Conservation (phyloP, 1,140 invertebrate genomes). For the Conus betulinus region DNA sequence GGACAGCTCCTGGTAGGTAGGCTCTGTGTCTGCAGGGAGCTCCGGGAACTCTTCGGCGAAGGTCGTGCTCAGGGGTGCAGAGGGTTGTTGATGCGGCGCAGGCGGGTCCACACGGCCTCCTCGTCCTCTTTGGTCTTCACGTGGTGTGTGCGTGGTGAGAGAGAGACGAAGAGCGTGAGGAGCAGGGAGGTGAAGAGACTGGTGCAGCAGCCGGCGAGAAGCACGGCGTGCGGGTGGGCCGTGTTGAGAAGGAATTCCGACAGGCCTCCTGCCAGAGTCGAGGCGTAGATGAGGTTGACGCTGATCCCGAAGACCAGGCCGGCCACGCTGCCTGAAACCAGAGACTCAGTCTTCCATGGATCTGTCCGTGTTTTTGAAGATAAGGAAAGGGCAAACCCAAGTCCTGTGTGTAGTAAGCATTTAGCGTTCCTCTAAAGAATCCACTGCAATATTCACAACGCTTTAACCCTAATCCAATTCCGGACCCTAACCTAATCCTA, state of each 20-base stretch:
- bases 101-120: constrained; percentile 62
- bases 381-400: neutral
- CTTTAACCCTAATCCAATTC: too few relatives aligned
- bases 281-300: constrained; percentile 52
- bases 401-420: neutral
- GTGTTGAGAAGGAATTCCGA: constrained; percentile 56
- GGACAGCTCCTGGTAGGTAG: constrained; percentile 43
- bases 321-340: constrained; percentile 48
- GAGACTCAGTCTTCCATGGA: neutral
- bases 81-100: constrained; percentile 74
- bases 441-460: too few relatives aligned
- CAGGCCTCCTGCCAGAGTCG: constrained; percentile 52
- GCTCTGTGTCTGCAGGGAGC: constrained; percentile 39
- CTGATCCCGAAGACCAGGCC: constrained; percentile 51
- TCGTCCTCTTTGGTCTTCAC: constrained; percentile 41
- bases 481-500: too few relatives aligned
- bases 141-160: constrained; percentile 54
- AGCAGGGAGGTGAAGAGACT: constrained; percentile 49
- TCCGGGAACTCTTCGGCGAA: constrained; percentile 60
- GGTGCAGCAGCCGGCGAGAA: constrained; percentile 50
- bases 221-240: constrained; percentile 52
- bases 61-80: constrained; percentile 68
- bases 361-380: neutral
- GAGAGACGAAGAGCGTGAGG: constrained; percentile 37
- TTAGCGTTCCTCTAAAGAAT: neutral